Conservation (phyloP, 2,888 invertebrate genomes). For the Nomada fabriciana region DNA sequence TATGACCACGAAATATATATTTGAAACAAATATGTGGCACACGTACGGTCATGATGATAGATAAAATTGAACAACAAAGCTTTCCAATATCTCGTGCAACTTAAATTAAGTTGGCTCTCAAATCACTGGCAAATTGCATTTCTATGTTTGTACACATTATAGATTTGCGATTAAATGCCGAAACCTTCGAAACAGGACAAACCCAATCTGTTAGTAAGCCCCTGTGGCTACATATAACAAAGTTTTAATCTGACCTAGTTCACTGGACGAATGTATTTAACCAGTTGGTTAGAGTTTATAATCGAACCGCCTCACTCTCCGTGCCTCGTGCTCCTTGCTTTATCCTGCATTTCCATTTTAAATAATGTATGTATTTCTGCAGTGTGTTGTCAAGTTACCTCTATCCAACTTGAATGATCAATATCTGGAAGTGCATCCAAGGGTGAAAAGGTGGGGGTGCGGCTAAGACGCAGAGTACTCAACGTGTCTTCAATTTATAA, state of each 20-base stretch:
- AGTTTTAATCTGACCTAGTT: constrained; percentile 57
- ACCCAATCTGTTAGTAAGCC: constrained; percentile 27
- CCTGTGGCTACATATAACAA: constrained; percentile 21
- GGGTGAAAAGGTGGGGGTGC: not conserved
- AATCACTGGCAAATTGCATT: not conserved
- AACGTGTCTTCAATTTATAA: not conserved
- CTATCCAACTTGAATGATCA: constrained; percentile 46
- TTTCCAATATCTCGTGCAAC: not conserved
- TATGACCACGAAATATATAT: not conserved
- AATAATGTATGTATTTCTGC: constrained; percentile 34
- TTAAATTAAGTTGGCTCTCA: not conserved
- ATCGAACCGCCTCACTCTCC: constrained; percentile 18
- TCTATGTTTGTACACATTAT: not conserved
- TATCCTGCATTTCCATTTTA: not conserved
- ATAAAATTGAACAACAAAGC: not conserved
- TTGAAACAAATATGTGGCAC: not conserved
- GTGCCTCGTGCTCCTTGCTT: not conserved
- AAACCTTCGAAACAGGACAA: constrained; percentile 5
- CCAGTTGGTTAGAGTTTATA: constrained; percentile 30
- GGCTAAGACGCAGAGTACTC: not conserved
- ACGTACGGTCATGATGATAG: not conserved
- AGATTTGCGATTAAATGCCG: not conserved
- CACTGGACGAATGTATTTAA: constrained; percentile 29
- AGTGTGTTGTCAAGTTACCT: constrained; percentile 38
- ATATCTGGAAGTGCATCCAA: constrained; percentile 38